phyloP scores from a whole-genome alignment of 2,113 vertebrate genomes.

The Odocoileus hemionus region DNA sequence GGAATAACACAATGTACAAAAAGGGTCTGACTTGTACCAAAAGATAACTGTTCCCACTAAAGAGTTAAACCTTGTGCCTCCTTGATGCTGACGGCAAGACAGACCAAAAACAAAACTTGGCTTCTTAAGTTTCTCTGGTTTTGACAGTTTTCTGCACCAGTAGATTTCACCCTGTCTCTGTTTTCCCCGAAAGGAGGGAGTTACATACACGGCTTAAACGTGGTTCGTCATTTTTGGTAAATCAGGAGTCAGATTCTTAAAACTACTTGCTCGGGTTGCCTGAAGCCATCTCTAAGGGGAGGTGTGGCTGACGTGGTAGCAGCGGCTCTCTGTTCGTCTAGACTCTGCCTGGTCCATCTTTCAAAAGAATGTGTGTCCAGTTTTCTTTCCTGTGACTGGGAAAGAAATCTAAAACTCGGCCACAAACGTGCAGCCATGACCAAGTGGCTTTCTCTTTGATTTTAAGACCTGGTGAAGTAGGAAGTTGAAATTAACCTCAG shows the following conservation, averaged over 20 bases:
- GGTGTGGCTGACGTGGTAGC: constrained; percentile 13
- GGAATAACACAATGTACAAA: fast-evolving
- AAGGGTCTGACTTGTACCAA: neutral
- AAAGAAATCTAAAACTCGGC: constrained; percentile 39
- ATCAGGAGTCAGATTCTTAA: constrained; percentile 53
- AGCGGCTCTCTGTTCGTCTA: constrained; percentile 25
- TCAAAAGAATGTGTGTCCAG: constrained; percentile 67
- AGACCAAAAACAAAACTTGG: neutral
- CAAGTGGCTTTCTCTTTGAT: constrained; percentile 46
- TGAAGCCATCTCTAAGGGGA: neutral
- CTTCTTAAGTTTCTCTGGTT: neutral
- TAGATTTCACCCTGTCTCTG: too few relatives aligned
- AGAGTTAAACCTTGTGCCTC: neutral
- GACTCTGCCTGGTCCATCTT: constrained; percentile 55
- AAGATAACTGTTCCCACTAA: neutral
- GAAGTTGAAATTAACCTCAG: constrained; percentile 68
- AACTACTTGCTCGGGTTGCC: constrained; percentile 15
- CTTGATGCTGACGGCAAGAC: neutral
- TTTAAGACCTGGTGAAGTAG: constrained; percentile 53
- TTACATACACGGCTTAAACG: neutral
- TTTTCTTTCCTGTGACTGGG: neutral
- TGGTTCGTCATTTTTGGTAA: neutral
- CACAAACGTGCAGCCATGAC: constrained; percentile 29
- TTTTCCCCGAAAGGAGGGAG: neutral
- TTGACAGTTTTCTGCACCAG: neutral